These are phyloP conservation scores for Mechanitis messenoides DNA, from an alignment of 2,888 invertebrate species.

Conservation along the genomic window DNA sequence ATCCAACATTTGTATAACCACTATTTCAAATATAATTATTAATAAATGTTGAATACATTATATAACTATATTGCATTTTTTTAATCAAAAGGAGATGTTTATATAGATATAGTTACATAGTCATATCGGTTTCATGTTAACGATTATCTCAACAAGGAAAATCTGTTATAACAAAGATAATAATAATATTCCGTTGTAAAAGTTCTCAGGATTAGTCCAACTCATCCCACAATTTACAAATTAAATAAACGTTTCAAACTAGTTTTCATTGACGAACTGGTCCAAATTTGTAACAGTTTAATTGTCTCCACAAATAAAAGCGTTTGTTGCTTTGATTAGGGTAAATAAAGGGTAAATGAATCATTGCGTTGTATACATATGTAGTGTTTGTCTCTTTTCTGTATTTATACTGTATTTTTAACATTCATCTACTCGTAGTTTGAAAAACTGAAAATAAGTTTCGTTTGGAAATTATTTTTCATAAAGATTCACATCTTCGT, in stretches of 20 bases:
- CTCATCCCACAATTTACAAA: slow-evolving; percentile 33
- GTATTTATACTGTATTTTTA: neutral
- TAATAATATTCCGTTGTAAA: neutral
- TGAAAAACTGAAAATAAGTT: neutral
- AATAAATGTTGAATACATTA: too few relatives aligned
- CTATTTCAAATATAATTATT: too few relatives aligned
- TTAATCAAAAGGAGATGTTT: too few relatives aligned
- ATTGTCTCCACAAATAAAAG: slow-evolving; percentile 37
- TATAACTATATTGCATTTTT: too few relatives aligned
- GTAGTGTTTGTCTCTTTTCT: neutral
- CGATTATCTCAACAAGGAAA: too few relatives aligned
- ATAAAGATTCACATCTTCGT: too few relatives aligned
- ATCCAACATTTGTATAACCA: neutral
- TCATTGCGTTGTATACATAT: slow-evolving; percentile 1
- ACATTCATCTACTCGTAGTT: neutral
- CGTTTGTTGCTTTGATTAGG: slow-evolving; percentile 22
- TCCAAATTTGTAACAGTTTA: slow-evolving; percentile 36
- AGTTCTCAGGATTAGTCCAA: slow-evolving; percentile 5
- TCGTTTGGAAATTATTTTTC: too few relatives aligned
- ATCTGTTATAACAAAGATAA: too few relatives aligned
- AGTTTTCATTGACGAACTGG: slow-evolving; percentile 35
- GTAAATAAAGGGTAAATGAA: slow-evolving; percentile 10
- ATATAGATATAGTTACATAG: too few relatives aligned
- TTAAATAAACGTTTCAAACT: slow-evolving; percentile 40
- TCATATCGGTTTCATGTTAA: too few relatives aligned